Conservation (phyloP, 2,888 invertebrate genomes). For the Pyralis farinalis region DNA sequence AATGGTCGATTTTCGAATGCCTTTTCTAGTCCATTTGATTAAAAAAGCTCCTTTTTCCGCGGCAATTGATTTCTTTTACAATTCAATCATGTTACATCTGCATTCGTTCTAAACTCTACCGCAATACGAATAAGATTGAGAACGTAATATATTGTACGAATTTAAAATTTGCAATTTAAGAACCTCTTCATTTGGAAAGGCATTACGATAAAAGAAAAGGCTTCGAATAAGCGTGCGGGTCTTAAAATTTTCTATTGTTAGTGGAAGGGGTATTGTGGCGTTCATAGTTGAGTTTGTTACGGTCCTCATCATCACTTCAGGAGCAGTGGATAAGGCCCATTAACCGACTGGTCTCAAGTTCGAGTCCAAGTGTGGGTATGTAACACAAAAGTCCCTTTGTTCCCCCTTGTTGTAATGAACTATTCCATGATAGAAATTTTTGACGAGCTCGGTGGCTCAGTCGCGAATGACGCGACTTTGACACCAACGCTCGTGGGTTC, state of each 20-base stretch:
- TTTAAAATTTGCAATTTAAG: slow-evolving; percentile 33
- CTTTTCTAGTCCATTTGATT: slow-evolving; percentile 71
- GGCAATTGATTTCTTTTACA: slow-evolving; percentile 65
- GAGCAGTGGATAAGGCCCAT: no score
- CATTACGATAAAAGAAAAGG: slow-evolving; percentile 64
- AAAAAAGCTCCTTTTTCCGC: slow-evolving; percentile 58
- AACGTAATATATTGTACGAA: slow-evolving; percentile 12
- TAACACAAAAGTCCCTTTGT: no score
- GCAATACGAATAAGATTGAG: slow-evolving; percentile 20
- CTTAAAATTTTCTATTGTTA: slow-evolving; percentile 41
- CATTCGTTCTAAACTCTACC: slow-evolving; percentile 26
- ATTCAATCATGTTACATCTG: slow-evolving; percentile 37
- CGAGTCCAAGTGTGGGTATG: no score
- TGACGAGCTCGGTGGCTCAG: no score
- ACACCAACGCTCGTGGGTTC: no score
- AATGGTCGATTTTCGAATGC: slow-evolving; percentile 62
- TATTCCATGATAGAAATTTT: no score
- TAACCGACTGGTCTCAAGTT: no score
- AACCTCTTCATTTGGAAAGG: slow-evolving; percentile 61
- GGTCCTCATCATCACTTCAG: no score
- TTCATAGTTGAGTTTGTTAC: slow-evolving; percentile 24
- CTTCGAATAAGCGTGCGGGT: slow-evolving; percentile 40
- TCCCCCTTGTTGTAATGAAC: no score
- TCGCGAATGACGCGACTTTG: no score
- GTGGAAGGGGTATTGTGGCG: slow-evolving; percentile 12